Evolutionary conservation across 2,113 vertebrate species (phyloP), one percentile per base, ranked within the genome.

Genomic region (Proteles cristata): DNA sequence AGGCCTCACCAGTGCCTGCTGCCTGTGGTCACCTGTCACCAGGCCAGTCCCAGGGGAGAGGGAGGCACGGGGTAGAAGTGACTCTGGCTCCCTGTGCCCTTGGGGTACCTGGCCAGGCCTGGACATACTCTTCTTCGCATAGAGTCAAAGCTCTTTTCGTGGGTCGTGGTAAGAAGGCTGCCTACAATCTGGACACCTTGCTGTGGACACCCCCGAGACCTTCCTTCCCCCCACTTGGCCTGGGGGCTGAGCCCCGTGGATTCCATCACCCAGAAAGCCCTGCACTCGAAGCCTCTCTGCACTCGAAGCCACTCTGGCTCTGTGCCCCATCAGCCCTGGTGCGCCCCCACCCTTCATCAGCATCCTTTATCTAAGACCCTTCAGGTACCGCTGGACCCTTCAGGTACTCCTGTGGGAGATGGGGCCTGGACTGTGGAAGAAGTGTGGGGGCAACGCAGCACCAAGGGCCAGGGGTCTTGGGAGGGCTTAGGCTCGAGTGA

Each of bases 251-350:
- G 48, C 35, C 5, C 0, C 12, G 12, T 23, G 9, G 31, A 74
- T 17, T 21, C 2, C n/a, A 31, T 39, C 21, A 7, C 11, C 10
- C 23, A 0, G 65, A 61, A 43, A 25, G 26, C 31, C 71, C 8
- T 25, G 11, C 1, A 0, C 4, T 0, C 31, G 80, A 48, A 1
- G 0, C 43, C 65, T 33, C 14, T 43, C 65, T 11, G 83, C 5
- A 31, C 45, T 39, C 48, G 25, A 61, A 23, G 58, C 58, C 58
- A 61, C 58, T 23, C 58, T 23, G 58, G 21, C 7, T 58, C 55
- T 9, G 58, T 8, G 58, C 58, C 21, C 58, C 58, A 8, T 61
- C 58, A 23, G 21, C 21, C 7, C 58, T 23, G 58, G 58, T 17
- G 21, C 58, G 2, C 58, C 58, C 58, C 21, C 21, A 23, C 8